Evolutionary conservation across 2,797 vertebrate genomes (phyloP).

Genomic region (Chrysocyon brachyurus): DNA sequence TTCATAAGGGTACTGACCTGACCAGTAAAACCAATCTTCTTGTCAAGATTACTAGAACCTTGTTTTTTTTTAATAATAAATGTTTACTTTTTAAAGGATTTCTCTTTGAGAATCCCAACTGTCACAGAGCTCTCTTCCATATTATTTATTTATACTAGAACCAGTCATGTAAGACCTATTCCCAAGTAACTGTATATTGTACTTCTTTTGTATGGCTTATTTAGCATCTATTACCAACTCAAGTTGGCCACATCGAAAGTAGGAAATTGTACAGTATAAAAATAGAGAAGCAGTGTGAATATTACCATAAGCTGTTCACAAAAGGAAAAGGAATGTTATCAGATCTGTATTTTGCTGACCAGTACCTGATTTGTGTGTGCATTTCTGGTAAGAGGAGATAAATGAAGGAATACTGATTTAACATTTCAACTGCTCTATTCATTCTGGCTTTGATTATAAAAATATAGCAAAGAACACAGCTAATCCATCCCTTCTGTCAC

Average conservation of each 20-base stretch:
- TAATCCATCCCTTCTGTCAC: conserved; percentile 28
- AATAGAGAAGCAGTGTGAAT: background rate
- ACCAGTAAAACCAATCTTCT: conserved; percentile 63
- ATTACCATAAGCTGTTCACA: background rate
- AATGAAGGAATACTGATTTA: background rate
- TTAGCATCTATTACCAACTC: conserved; percentile 23
- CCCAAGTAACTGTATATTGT: background rate
- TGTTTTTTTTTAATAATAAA: conserved; percentile 19
- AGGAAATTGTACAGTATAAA: background rate
- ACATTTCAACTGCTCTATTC: background rate
- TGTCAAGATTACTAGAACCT: conserved; percentile 37
- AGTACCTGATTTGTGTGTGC: background rate
- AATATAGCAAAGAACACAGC: background rate
- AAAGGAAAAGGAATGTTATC: background rate
- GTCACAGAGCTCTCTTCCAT: background rate
- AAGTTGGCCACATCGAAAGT: background rate
- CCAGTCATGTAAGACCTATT: background rate
- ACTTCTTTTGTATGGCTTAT: background rate
- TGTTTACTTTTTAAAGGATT: background rate
- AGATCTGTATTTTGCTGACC: background rate
- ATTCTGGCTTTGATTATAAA: conserved; percentile 46
- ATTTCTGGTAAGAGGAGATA: conserved; percentile 12
- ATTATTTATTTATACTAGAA: conserved; percentile 43
- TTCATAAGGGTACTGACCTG: conserved; percentile 49
- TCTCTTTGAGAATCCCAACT: conserved; percentile 48